Evolutionary conservation across 2,888 invertebrate genomes (phyloP), one percentile per base, ranked within the genome.

Genomic region (Catocala fraxini): DNA sequence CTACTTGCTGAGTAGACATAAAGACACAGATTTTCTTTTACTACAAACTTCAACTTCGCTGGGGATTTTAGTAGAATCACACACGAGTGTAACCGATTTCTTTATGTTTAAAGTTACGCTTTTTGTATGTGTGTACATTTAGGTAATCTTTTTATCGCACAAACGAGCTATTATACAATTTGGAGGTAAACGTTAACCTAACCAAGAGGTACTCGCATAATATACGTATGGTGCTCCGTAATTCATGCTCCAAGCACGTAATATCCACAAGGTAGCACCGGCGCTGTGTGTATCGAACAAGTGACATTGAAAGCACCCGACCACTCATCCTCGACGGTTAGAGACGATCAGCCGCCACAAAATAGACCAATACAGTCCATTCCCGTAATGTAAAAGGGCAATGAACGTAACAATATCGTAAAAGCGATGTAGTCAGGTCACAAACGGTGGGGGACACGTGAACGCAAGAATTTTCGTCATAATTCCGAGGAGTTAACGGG

Each of bases 401-500:
- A 81, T 84, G 78, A 79, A 77, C 79, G 78, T 82, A 82, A 84
- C 83, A 82, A 80, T 83, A 83, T 80, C 84, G 77, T 84, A 79
- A 82, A 78, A 75, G 70, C 69, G 66, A 68, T 73, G 75, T 75
- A 75, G 75, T 77, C 70, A 80, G 77, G 76, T 76, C 79, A 71
- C 77, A 79, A 77, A 74, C 73, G 71, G 70, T 68, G 68, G 65
- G 64, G 79, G 80, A 80, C 79, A 84, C 82, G 82, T 79, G 78
- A 79, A 81, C 71, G 68, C 75, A 83, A 81, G 83, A 86, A 82
- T 84, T 81, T 85, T 80, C 81, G 81, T 86, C 85, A 85, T 88
- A 87, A 88, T 88, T 85, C 81, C 74, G 79, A 68, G 74, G 75
- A 87, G 87, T 84, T 86, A 89, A 87, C 85, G 80, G 84, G 67